Evolutionary conservation across 2,113 vertebrate species (phyloP).

Genomic region (Pseudorasbora parva): DNA sequence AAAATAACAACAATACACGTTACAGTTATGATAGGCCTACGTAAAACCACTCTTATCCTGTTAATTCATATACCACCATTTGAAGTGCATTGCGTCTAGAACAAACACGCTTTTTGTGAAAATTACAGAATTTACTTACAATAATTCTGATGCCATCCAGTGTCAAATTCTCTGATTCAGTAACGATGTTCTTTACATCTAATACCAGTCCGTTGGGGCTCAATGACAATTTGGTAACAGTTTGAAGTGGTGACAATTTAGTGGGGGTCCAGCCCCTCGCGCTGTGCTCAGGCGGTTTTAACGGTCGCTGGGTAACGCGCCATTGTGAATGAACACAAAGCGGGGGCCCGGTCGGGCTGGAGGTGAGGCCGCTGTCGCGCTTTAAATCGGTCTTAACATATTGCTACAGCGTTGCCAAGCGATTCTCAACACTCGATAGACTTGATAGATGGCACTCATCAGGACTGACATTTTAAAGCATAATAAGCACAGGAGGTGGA

Average conservation of each 20-base stretch:
- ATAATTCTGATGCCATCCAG: not conserved
- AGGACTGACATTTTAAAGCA: not conserved
- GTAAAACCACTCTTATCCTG: too few species aligned
- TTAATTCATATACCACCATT: too few species aligned
- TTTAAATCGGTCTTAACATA: conserved; percentile 8
- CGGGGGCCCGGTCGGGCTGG: conserved; percentile 15
- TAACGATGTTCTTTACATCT: not conserved
- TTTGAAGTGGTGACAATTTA: conserved; percentile 7
- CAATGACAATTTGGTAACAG: not conserved
- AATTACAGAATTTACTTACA: conserved; percentile 7
- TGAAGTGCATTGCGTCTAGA: too few species aligned
- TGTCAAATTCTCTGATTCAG: not conserved
- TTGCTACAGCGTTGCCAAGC: conserved; percentile 1
- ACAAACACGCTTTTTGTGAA: not conserved
- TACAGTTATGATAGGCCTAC: not conserved
- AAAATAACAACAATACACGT: too few species aligned
- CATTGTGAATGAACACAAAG: conserved; percentile 49
- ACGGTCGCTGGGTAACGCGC: conserved; percentile 56
- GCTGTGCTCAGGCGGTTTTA: conserved; percentile 18
- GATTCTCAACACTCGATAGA: conserved; percentile 10
- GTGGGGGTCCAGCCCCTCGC: not conserved
- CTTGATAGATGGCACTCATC: not conserved
- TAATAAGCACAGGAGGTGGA: not conserved
- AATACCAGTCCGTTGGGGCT: not conserved
- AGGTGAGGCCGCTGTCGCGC: conserved; percentile 21